phyloP scores from a whole-genome alignment of 2,888 invertebrate genomes.

The Ophonus ardosiacus region DNA sequence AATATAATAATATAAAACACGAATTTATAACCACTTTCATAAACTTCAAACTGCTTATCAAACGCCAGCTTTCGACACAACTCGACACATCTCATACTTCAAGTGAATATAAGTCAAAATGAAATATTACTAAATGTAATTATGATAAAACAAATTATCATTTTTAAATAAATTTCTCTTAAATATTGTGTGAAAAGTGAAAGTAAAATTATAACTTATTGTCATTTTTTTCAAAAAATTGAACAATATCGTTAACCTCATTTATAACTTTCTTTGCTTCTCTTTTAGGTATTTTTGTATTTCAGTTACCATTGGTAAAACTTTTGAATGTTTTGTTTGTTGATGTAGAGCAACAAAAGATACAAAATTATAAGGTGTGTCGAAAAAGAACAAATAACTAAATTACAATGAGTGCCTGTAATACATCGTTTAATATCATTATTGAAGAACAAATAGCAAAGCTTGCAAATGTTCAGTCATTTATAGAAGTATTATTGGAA shows the following conservation, averaged over 20 bases:
- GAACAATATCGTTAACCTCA: neutral
- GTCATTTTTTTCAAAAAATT: neutral
- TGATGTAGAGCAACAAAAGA: neutral
- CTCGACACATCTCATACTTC: neutral
- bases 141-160: neutral
- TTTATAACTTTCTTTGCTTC: neutral
- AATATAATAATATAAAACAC: constrained; percentile 28
- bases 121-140: no score
- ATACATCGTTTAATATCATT: constrained; percentile 41
- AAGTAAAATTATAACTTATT: neutral
- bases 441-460: constrained; percentile 48
- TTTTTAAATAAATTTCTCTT: neutral
- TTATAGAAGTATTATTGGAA: neutral
- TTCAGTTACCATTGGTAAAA: constrained; percentile 16
- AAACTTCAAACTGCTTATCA: constrained; percentile 12
- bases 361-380: constrained; percentile 35
- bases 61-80: constrained; percentile 16
- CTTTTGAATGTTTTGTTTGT: constrained; percentile 11
- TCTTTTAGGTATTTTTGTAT: neutral
- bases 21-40: constrained; percentile 33
- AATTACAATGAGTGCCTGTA: constrained; percentile 42
- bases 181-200: neutral
- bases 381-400: constrained; percentile 1
- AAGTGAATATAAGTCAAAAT: neutral
- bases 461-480: constrained; percentile 4